phyloP scores from a whole-genome alignment of 2,888 invertebrate genomes.

The Bedellia somnulentella region DNA sequence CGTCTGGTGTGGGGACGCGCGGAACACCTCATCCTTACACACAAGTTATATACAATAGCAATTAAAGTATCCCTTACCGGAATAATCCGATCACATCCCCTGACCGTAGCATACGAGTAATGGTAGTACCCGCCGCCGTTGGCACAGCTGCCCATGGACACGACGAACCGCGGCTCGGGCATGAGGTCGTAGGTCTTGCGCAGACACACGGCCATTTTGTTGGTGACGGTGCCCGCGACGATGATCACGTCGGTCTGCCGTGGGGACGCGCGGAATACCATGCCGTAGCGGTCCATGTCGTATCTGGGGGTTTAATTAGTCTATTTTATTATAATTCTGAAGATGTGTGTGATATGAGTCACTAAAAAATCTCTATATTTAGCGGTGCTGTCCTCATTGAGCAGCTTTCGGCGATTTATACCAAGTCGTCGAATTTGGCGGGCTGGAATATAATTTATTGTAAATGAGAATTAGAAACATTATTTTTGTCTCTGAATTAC shows the following conservation, averaged over 20 bases:
- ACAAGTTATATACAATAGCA: background rate
- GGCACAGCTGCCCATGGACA: constrained; percentile 99
- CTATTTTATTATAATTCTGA: background rate
- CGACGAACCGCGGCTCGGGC: constrained; percentile 96
- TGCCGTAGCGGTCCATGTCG: constrained; percentile 97
- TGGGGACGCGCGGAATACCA: constrained; percentile 96
- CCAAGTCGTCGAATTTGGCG: too few relatives aligned
- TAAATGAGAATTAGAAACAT: too few relatives aligned
- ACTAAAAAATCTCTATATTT: too few relatives aligned
- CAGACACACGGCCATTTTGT: constrained; percentile 98
- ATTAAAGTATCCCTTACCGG: constrained; percentile 46
- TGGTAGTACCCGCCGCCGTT: constrained; percentile 99
- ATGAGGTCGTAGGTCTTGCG: constrained; percentile 96
- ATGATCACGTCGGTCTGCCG: constrained; percentile 97
- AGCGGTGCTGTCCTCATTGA: too few relatives aligned
- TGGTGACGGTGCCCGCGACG: constrained; percentile 96
- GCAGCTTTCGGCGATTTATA: too few relatives aligned
- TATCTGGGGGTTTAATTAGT: constrained; percentile 64
- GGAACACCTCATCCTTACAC: constrained; percentile 66
- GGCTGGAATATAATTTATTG: too few relatives aligned
- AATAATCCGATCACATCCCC: constrained; percentile 40
- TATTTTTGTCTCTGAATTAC: too few relatives aligned
- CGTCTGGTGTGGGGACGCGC: constrained; percentile 94
- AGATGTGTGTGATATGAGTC: background rate
- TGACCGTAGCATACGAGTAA: constrained; percentile 96